These are phyloP conservation scores for Sigmodon hispidus DNA, from an alignment of 2,113 vertebrate species.

Conservation along the genomic window DNA sequence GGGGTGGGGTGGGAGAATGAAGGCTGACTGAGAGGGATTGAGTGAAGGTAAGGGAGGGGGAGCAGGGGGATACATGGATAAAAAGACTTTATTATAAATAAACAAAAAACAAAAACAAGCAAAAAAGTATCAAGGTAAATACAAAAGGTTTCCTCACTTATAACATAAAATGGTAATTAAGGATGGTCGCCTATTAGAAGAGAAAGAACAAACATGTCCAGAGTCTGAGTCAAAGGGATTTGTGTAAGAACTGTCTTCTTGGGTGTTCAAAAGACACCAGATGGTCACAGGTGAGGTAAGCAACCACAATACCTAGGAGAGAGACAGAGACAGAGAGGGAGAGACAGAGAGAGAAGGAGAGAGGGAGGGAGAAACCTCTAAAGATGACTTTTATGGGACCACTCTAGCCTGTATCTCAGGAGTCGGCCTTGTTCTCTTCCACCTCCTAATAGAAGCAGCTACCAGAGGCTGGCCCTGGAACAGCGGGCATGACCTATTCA, in stretches of 20 bases:
- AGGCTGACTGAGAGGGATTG: too few relatives aligned
- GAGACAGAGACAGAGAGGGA: background rate
- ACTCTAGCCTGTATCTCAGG: background rate
- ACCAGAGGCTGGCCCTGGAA: background rate
- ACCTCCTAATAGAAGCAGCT: background rate
- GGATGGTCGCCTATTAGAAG: background rate
- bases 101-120: too few relatives aligned
- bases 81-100: too few relatives aligned
- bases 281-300: background rate
- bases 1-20: too few relatives aligned
- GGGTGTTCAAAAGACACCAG: background rate
- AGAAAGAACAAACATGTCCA: too few relatives aligned
- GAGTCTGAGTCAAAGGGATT: too few relatives aligned
- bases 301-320: background rate
- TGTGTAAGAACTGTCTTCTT: background rate
- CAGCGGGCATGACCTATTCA: background rate
- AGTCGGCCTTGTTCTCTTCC: background rate
- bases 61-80: too few relatives aligned
- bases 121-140: constrained; percentile 3
- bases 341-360: background rate
- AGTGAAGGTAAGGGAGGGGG: too few relatives aligned
- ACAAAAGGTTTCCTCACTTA: background rate
- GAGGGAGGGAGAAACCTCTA: background rate
- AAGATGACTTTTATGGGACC: background rate
- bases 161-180: background rate